phyloP scores from a whole-genome alignment of 2,797 vertebrate species.

The Scyliorhinus canicula region DNA sequence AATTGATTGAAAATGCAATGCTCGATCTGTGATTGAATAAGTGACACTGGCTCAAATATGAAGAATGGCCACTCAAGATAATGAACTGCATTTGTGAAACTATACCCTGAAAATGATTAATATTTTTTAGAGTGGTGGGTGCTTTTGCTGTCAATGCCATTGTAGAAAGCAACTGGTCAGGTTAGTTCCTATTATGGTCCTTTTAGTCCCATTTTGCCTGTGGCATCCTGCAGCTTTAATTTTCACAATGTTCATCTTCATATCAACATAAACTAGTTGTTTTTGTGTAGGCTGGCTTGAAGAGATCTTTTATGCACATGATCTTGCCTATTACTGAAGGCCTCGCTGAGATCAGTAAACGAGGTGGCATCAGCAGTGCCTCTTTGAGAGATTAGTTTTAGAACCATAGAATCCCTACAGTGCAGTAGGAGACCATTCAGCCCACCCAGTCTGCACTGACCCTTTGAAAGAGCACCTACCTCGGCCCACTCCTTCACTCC shows the following conservation, averaged over 20 bases:
- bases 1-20: neutral
- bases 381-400: no score
- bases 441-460: no score
- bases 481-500: no score
- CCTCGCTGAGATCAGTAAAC: neutral
- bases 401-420: no score
- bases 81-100: neutral
- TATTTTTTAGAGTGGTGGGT: neutral
- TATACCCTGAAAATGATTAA: neutral
- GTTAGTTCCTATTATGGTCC: neutral
- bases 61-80: neutral
- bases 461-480: no score
- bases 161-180: neutral
- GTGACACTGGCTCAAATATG: neutral
- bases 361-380: neutral
- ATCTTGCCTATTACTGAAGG: neutral
- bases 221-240: neutral
- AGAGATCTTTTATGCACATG: neutral
- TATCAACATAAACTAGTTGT: neutral
- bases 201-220: neutral
- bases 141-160: neutral
- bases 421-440: no score
- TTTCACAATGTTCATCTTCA: neutral
- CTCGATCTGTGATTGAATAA: neutral
- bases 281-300: neutral